Conservation (phyloP, 2,888 invertebrate genomes). For the Cantharis lateralis region DNA sequence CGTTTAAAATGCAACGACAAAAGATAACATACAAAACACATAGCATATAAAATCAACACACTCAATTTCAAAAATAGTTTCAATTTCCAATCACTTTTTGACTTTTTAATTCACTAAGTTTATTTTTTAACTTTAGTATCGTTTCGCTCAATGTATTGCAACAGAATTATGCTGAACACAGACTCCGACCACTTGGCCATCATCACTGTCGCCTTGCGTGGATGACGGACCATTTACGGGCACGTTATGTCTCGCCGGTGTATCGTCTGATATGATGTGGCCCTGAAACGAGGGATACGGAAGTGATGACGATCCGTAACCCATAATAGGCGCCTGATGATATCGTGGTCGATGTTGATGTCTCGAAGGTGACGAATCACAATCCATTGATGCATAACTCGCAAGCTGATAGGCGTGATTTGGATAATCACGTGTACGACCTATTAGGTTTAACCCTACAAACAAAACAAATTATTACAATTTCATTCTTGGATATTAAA, state of each 20-base stretch:
- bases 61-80: slow-evolving; percentile 7
- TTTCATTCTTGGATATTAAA: background rate
- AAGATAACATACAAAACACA: slow-evolving; percentile 29
- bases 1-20: slow-evolving; percentile 26
- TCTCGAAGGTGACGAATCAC: slow-evolving; percentile 68
- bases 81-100: slow-evolving; percentile 2
- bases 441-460: slow-evolving; percentile 57
- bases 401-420: slow-evolving; percentile 42
- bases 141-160: slow-evolving; percentile 74
- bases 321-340: slow-evolving; percentile 54
- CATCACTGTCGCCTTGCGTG: slow-evolving; percentile 61
- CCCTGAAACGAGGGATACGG: slow-evolving; percentile 54
- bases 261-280: slow-evolving; percentile 49
- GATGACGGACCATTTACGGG: slow-evolving; percentile 48
- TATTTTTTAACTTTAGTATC: slow-evolving; percentile 2
- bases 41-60: slow-evolving; percentile 26
- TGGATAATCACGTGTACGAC: slow-evolving; percentile 51
- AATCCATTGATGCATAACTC: slow-evolving; percentile 71
- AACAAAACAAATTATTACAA: background rate
- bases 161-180: slow-evolving; percentile 93
- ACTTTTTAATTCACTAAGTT: slow-evolving; percentile 22
- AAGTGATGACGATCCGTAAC: slow-evolving; percentile 54
- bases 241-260: slow-evolving; percentile 39
- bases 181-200: slow-evolving; percentile 85
- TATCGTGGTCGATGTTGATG: slow-evolving; percentile 49